Evolutionary conservation across 2,797 vertebrate genomes (phyloP).

Genomic region (Gambusia yucatana): DNA sequence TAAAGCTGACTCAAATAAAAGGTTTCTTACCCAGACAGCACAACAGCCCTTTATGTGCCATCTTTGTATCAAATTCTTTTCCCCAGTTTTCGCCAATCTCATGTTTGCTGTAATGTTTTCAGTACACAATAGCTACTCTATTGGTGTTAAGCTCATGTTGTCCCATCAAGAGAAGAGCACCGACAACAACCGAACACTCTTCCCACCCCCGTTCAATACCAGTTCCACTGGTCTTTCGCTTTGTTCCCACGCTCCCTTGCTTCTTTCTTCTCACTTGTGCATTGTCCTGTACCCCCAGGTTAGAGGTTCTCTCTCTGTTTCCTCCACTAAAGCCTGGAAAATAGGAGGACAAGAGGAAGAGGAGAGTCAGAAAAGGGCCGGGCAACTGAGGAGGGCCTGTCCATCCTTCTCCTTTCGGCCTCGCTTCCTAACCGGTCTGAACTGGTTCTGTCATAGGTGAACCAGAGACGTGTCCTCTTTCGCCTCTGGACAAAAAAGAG

Average conservation of each 20-base stretch:
- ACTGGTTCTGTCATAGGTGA: constrained; percentile 87
- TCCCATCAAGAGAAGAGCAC: constrained; percentile 70
- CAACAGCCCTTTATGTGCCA: constrained; percentile 59
- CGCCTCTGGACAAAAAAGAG: constrained; percentile 86
- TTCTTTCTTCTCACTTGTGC: constrained; percentile 63
- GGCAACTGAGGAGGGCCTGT: constrained; percentile 63
- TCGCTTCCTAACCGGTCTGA: constrained; percentile 89
- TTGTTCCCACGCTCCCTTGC: constrained; percentile 74
- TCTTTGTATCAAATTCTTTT: constrained; percentile 66
- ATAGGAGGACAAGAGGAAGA: constrained; percentile 62
- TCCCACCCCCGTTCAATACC: constrained; percentile 63
- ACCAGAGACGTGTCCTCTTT: constrained; percentile 82
- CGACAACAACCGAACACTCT: constrained; percentile 69
- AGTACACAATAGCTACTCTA: constrained; percentile 65
- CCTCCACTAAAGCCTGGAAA: constrained; percentile 75
- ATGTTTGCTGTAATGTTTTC: constrained; percentile 72
- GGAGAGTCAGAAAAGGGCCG: constrained; percentile 70
- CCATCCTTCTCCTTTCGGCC: constrained; percentile 59
- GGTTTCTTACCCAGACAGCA: constrained; percentile 34
- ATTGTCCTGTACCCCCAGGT: constrained; percentile 83
- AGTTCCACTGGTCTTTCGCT: constrained; percentile 59
- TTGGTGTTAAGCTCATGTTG: constrained; percentile 73
- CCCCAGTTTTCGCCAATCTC: constrained; percentile 56
- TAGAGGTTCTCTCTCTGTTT: constrained; percentile 82
- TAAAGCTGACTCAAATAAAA: constrained; percentile 34